Evolutionary conservation across 2,797 vertebrate genomes (phyloP), one percentile per base, ranked within the genome.

Genomic region (Austrolebias charrua): DNA sequence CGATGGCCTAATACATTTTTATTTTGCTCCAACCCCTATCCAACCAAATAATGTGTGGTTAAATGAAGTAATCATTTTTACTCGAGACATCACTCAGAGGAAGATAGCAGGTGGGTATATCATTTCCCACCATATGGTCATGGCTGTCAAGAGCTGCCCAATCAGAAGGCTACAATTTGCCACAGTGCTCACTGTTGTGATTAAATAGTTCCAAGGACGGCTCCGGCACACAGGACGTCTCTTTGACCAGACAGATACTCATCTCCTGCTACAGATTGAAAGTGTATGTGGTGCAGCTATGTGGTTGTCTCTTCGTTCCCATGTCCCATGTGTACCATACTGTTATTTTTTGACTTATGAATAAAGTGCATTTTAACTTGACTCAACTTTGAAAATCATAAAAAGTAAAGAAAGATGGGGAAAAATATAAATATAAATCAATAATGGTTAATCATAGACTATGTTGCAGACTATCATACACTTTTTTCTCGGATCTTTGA

Each of bases 41-140:
- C 80, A 76, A 84, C 71, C 85, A 86, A 91, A 90, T 92, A 93
- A 93, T 91, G 86, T 80, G 80, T 79, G 81, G 75, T 85, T 90
- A 93, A 92, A 94, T 91, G 88, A 94, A 92, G 91, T 90, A 93
- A 93, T 94, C 89, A 93, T 92, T 92, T 91, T 89, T 88, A 88
- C 88, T 86, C 86, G 84, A 87, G 87, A 91, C 91, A 92, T 93
- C 91, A 91, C 85, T 92, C 88, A 88, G 69, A 10, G 85, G 85
- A 84, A 84, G 91, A 93, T 93, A 90, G 90, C 90, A 89, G 90
- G 86, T 85, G 89, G 89, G 89, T 92, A 93, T 94, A 93, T 94
- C 91, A 90, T 89, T 92, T 84, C 84, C 88, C 82, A 85, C 92
- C 92, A 93, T 91, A 92, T 90, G 91, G 92, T 89, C 90, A 90